These are phyloP conservation scores for Artemisiospiza belli DNA, from an alignment of 2,113 vertebrate species.

Conservation along the genomic window DNA sequence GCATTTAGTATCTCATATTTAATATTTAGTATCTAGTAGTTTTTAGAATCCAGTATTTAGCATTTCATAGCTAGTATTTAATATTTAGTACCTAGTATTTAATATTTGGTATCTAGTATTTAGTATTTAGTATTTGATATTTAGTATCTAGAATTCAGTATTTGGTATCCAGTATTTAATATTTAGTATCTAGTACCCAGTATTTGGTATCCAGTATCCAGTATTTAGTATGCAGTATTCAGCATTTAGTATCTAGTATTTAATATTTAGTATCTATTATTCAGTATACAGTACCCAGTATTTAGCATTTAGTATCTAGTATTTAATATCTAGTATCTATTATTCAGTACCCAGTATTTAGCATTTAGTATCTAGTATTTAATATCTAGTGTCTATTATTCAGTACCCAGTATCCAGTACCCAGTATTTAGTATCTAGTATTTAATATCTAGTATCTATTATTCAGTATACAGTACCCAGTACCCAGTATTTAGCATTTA, in stretches of 20 bases:
- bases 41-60: fast-evolving
- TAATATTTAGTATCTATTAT: fast-evolving
- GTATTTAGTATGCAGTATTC: fast-evolving
- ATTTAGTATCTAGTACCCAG: fast-evolving
- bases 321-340: fast-evolving
- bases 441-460: too few relatives aligned
- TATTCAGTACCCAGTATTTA: fast-evolving
- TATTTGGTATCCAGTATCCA: fast-evolving
- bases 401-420: fast-evolving
- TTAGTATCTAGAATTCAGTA: too few relatives aligned
- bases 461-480: too few relatives aligned
- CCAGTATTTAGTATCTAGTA: fast-evolving
- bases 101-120: not conserved
- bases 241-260: fast-evolving
- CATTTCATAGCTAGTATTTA: fast-evolving
- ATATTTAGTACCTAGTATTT: fast-evolving
- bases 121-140: fast-evolving
- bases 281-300: too few relatives aligned
- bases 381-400: fast-evolving
- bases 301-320: fast-evolving
- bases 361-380: fast-evolving
- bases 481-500: too few relatives aligned
- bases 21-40: too few relatives aligned
- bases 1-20: too few relatives aligned
- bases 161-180: fast-evolving